These are phyloP conservation scores for Erynnis tages DNA, from an alignment of 2,888 invertebrate genomes.

Conservation along the genomic window DNA sequence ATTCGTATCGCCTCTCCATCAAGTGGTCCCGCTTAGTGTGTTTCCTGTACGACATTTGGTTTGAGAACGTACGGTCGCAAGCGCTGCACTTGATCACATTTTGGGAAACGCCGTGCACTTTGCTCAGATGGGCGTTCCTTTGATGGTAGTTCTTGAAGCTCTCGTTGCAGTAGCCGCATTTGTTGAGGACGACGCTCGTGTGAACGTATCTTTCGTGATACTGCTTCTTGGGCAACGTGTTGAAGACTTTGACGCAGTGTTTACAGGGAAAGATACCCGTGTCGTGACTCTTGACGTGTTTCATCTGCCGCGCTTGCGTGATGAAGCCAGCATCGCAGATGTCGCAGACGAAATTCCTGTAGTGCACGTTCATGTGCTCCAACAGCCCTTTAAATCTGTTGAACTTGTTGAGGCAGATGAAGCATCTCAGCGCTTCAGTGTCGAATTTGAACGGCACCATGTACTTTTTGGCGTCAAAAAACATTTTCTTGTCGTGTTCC, in stretches of 20 bases:
- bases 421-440: slow-evolving; percentile 47
- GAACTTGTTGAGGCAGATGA: slow-evolving; percentile 46
- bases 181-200: slow-evolving; percentile 46
- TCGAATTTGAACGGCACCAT: slow-evolving; percentile 62
- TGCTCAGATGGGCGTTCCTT: slow-evolving; percentile 38
- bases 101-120: slow-evolving; percentile 37
- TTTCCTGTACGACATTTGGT: slow-evolving; percentile 33
- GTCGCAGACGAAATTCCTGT: slow-evolving; percentile 46
- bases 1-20: slow-evolving; percentile 36
- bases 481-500: slow-evolving; percentile 41
- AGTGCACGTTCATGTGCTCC: slow-evolving; percentile 54
- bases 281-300: slow-evolving; percentile 27
- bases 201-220: slow-evolving; percentile 28
- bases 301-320: slow-evolving; percentile 32
- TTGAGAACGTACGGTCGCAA: slow-evolving; percentile 41
- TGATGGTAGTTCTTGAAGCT: slow-evolving; percentile 29
- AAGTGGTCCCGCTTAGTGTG: slow-evolving; percentile 45
- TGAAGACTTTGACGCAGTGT: slow-evolving; percentile 27
- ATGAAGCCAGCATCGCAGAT: slow-evolving; percentile 46
- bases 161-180: slow-evolving; percentile 44
- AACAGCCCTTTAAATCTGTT: slow-evolving; percentile 48
- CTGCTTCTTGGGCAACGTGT: slow-evolving; percentile 3
- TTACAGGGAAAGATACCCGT: slow-evolving; percentile 18
- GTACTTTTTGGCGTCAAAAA: slow-evolving; percentile 48
- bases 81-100: slow-evolving; percentile 40